Percentiles rank a stretch among this genome's conserved stretches.
phyloP scores from a whole-genome alignment of 2,888 invertebrate genomes.

The Ptychoptera contaminata region DNA sequence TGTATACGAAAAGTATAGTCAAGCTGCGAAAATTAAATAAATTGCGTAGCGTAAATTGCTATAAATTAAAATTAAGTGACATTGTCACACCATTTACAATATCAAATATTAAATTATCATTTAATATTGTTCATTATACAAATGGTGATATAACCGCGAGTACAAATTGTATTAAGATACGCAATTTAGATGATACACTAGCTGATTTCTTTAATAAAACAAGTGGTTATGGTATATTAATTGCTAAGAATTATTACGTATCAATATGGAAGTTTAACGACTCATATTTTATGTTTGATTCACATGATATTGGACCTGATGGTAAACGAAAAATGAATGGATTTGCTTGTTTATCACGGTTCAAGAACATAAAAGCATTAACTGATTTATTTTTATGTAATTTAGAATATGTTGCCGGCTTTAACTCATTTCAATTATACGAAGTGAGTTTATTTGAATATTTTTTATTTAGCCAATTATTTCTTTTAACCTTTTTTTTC shows the following conservation, averaged over 20 bases:
- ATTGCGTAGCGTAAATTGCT: neutral
- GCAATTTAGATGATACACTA: neutral
- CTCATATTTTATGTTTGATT: constrained; percentile 32
- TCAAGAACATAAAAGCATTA: constrained; percentile 18
- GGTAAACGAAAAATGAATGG: constrained; percentile 23
- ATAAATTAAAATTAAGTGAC: constrained; percentile 17
- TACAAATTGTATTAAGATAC: neutral
- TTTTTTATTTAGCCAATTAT: neutral
- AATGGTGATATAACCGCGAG: neutral
- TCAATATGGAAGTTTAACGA: constrained; percentile 28
- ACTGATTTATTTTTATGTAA: constrained; percentile 21
- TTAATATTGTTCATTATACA: neutral
- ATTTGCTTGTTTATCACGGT: constrained; percentile 27
- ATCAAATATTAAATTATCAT: constrained; percentile 1
- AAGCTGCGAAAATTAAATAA: neutral
- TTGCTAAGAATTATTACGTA: constrained; percentile 13
- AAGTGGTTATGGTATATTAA: neutral
- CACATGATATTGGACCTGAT: constrained; percentile 29
- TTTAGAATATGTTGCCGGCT: constrained; percentile 12
- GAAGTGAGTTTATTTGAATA: constrained; percentile 7
- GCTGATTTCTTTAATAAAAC: neutral
- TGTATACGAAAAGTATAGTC: constrained; percentile 31
- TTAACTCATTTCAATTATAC: constrained; percentile 9
- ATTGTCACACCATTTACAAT: constrained; percentile 19
- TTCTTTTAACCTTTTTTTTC: neutral